Base-by-base conservation (phyloP, 2,888 invertebrate species). In the Callosobruchus maculatus region DNA sequence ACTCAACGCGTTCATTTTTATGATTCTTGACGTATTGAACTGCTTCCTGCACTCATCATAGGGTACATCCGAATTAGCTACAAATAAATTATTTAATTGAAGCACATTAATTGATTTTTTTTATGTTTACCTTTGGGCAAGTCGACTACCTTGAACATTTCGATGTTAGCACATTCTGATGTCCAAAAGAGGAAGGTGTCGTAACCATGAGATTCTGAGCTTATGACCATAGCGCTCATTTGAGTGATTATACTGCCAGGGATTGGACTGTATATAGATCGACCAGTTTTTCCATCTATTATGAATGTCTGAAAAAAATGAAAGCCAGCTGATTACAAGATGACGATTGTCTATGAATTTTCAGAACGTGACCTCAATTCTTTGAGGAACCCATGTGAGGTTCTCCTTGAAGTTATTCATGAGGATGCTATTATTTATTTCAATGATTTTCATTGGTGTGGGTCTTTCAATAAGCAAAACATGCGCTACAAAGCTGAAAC, bases 171-270 rank as follows among this genome's bases (percentile, higher is more conserved):
- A 75, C 93, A 93, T 81, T 94, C 92, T 0, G 92, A 90, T 49
- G 92, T 91, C 95, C 95, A 95, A 83, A 93, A 93, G 0, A 95
- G 85, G 82, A 93, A 95, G 84, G 94, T 90, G 84, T 95, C 95
- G 79, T 93, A 93, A 0, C 94, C 94, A 77, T 88, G 88, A 9
- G 89, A 89, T 78, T 91, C 89, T 75, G 90, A 88, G 20, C 90
- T 89, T 70, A 92, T 81, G 0, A 90, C 88, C 26, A 92, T 83
- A 18, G 90, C 91, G 21, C 90, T 90, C 83, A 90, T 89, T 84
- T 91, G 92, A 0, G 90, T 89, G 20, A 91, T 91, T 67, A 92
- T 87, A 21, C 89, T 90, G 79, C 92, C 91, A 78, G 88, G 86
- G 22, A 93, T 88, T 0, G 91, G 89, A 74, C 89, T 88, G 69